phyloP scores from a whole-genome alignment of 2,888 invertebrate species.

The Sinelater perroti region DNA sequence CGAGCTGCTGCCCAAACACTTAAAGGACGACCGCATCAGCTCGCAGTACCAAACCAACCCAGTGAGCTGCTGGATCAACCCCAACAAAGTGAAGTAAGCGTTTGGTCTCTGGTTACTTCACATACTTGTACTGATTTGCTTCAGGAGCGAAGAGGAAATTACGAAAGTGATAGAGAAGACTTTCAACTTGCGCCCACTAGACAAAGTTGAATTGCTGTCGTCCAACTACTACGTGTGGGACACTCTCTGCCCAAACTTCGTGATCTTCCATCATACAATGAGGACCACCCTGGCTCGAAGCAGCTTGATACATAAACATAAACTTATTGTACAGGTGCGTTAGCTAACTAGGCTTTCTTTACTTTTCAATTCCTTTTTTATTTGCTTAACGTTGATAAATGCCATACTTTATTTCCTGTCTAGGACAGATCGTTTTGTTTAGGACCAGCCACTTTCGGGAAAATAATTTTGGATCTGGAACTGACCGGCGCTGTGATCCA shows the following conservation, averaged over 20 bases:
- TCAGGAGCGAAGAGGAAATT: slow-evolving; percentile 46
- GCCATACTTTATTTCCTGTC: slow-evolving; percentile 12
- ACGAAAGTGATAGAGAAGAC: slow-evolving; percentile 47
- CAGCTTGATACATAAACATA: slow-evolving; percentile 64
- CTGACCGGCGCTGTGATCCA: slow-evolving; percentile 79
- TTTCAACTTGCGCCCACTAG: slow-evolving; percentile 48
- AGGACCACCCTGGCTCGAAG: slow-evolving; percentile 66
- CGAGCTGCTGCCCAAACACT: slow-evolving; percentile 75
- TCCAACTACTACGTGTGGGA: slow-evolving; percentile 56
- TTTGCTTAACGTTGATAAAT: neutral
- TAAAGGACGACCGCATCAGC: slow-evolving; percentile 74
- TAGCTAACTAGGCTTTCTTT: neutral
- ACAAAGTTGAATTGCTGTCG: slow-evolving; percentile 43
- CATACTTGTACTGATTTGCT: neutral
- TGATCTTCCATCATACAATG: slow-evolving; percentile 65
- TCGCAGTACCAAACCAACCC: slow-evolving; percentile 63
- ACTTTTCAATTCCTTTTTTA: neutral
- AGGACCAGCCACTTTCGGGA: slow-evolving; percentile 79
- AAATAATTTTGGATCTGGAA: slow-evolving; percentile 70
- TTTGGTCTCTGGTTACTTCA: neutral
- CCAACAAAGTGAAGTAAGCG: slow-evolving; percentile 71
- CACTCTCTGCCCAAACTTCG: slow-evolving; percentile 63
- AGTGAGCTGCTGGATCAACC: slow-evolving; percentile 84
- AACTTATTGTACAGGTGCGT: slow-evolving; percentile 67
- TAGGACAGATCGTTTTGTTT: slow-evolving; percentile 84